Conservation (phyloP, 1,140 invertebrate species). For the Amyelois transitella region DNA sequence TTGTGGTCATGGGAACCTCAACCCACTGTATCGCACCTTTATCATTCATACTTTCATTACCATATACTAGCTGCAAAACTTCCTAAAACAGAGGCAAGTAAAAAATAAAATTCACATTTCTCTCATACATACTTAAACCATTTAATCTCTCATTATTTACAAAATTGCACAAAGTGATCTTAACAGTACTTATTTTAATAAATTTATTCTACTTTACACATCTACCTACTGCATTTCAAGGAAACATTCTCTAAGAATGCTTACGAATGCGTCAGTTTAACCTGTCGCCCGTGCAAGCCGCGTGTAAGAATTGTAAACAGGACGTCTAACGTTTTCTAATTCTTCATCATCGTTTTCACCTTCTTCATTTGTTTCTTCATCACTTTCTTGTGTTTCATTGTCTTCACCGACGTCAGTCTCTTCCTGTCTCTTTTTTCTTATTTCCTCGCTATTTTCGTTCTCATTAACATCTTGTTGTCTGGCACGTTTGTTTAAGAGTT, state of each 20-base stretch:
- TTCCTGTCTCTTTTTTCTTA: conserved; percentile 3
- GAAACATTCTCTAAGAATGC: conserved; percentile 35
- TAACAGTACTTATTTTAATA: conserved; percentile 38
- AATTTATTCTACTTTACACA: conserved; percentile 19
- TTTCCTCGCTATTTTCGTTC: background rate
- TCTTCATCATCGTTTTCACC: conserved; percentile 5
- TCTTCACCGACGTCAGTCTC: conserved; percentile 5
- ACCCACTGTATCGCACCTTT: too few relatives aligned
- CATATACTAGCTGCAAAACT: too few relatives aligned
- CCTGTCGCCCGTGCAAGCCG: conserved; percentile 7
- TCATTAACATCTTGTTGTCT: background rate
- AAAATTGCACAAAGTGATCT: conserved; percentile 69
- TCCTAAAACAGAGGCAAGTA: too few relatives aligned
- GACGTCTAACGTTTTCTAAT: conserved; percentile 3
- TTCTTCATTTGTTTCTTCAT: conserved; percentile 2
- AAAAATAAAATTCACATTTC: too few relatives aligned
- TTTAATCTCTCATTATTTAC: conserved; percentile 46
- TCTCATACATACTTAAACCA: background rate
- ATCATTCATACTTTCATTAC: too few relatives aligned
- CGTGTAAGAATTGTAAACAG: background rate
- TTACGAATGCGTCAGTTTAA: conserved; percentile 41
- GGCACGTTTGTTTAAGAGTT: background rate
- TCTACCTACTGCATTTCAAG: conserved; percentile 33
- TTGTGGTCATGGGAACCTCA: too few relatives aligned
- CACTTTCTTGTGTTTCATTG: background rate